phyloP scores from a whole-genome alignment of 2,113 vertebrate genomes.

The Probosciger aterrimus region DNA sequence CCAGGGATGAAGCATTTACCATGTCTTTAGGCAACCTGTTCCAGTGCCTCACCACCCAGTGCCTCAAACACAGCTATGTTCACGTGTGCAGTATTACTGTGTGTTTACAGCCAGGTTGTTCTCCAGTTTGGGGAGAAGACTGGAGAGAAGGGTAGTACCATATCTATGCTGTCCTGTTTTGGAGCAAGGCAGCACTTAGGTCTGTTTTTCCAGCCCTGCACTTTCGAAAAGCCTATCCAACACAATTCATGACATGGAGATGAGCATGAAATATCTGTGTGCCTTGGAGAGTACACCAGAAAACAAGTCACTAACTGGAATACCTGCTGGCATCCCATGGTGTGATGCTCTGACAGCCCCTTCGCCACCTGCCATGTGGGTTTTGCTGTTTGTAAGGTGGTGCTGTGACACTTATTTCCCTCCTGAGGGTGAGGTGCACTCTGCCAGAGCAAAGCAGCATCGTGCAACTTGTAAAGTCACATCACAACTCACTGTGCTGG shows the following conservation, averaged over 20 bases:
- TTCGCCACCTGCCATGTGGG: accelerated
- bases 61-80: background rate
- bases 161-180: background rate
- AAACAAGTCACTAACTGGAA: background rate
- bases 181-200: background rate
- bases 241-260: background rate
- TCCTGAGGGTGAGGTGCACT: background rate
- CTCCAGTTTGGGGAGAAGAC: background rate
- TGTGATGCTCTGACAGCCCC: background rate
- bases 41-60: background rate
- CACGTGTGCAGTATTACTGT: background rate
- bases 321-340: background rate
- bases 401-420: background rate
- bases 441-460: background rate
- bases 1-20: background rate
- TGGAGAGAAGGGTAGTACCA: background rate
- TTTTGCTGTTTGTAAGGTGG: background rate
- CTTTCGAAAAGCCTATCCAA: background rate
- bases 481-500: background rate
- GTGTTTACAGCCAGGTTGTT: background rate
- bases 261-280: background rate
- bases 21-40: background rate
- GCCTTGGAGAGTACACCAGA: background rate
- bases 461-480: background rate
- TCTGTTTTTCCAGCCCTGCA: background rate